Percentiles rank a stretch among this genome's conserved stretches.
Conservation (phyloP, 2,888 invertebrate species). For the Caenorhabditis sp. region DNA sequence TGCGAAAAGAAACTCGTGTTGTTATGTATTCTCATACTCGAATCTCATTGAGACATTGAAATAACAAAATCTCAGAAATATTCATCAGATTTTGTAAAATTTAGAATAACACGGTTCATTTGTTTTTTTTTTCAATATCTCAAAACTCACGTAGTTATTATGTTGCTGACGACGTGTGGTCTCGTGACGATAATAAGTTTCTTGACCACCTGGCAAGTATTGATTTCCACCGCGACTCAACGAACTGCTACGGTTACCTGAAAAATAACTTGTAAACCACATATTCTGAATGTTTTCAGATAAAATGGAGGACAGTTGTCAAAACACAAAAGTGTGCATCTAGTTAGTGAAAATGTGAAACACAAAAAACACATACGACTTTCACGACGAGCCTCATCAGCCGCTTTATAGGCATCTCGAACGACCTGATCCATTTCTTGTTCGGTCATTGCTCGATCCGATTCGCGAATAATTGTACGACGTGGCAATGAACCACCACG, state of each 20-base stretch:
- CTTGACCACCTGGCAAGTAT: constrained; percentile 47
- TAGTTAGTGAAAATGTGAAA: constrained; percentile 7
- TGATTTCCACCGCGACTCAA: constrained; percentile 44
- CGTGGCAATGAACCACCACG: constrained; percentile 44
- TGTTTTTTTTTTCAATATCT: background rate
- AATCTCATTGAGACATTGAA: too few species aligned
- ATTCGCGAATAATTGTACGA: constrained; percentile 39
- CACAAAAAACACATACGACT: constrained; percentile 30
- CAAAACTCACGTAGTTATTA: constrained; percentile 29
- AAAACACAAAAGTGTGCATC: too few species aligned
- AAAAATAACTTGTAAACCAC: constrained; percentile 12
- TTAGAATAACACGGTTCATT: too few species aligned
- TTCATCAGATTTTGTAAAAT: too few species aligned
- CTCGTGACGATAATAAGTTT: constrained; percentile 56
- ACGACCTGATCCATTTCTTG: constrained; percentile 58
- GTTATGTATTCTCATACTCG: background rate
- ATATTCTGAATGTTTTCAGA: too few species aligned
- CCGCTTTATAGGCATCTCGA: constrained; percentile 57
- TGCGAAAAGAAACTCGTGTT: constrained; percentile 15
- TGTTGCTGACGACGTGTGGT: constrained; percentile 56
- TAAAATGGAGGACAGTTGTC: too few species aligned
- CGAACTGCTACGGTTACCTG: constrained; percentile 64
- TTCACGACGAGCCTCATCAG: constrained; percentile 53
- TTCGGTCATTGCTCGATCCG: constrained; percentile 54
- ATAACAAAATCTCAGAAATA: too few species aligned